phyloP scores from a whole-genome alignment of 2,113 vertebrate genomes.

The Tachycineta bicolor region DNA sequence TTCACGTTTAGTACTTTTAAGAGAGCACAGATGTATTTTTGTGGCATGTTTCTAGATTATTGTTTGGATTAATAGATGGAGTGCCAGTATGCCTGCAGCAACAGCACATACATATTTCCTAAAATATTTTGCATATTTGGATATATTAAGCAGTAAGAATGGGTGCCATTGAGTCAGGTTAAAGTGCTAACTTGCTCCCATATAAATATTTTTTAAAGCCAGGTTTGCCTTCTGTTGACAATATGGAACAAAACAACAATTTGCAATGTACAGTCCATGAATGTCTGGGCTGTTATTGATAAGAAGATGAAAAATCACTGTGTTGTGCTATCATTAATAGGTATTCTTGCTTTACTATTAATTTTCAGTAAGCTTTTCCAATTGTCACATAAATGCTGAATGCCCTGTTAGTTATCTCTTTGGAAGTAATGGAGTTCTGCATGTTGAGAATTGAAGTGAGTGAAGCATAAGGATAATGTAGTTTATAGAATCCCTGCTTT shows the following conservation, averaged over 20 bases:
- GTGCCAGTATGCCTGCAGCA: neutral
- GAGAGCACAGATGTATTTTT: neutral
- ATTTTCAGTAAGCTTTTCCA: conserved; percentile 8
- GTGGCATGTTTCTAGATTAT: neutral
- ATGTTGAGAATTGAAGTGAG: neutral
- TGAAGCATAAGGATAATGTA: neutral
- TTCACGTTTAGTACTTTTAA: neutral
- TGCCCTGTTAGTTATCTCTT: neutral
- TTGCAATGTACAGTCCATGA: conserved; percentile 17
- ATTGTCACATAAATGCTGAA: neutral
- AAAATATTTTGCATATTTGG: neutral
- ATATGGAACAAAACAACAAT: conserved; percentile 48
- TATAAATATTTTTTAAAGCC: conserved; percentile 19
- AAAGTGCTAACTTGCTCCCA: neutral
- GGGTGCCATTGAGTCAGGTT: neutral
- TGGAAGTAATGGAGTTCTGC: neutral
- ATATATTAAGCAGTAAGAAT: neutral
- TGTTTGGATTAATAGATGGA: neutral
- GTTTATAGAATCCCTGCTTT: neutral
- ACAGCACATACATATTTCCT: neutral
- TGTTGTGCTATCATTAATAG: neutral
- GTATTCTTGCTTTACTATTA: neutral
- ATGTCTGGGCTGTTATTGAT: conserved; percentile 1
- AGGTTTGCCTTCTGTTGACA: conserved; percentile 21
- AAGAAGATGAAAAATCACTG: neutral